These are phyloP conservation scores for Halictus rubicundus DNA, from an alignment of 1,140 invertebrate species.

Conservation along the genomic window DNA sequence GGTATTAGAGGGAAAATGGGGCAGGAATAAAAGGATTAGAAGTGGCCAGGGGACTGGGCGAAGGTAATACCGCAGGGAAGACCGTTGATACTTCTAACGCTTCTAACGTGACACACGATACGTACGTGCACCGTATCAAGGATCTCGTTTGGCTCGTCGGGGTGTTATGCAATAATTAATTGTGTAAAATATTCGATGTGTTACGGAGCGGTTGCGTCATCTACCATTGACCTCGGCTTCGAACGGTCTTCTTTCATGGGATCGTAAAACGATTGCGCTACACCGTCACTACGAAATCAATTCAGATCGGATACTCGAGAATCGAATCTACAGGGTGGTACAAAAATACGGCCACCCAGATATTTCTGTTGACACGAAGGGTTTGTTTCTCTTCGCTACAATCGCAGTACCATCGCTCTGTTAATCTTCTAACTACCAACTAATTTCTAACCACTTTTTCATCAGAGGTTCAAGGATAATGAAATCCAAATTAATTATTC, in stretches of 20 bases:
- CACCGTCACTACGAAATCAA: neutral
- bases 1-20: conserved; percentile 38
- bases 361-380: no score
- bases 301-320: neutral
- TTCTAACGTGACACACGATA: conserved; percentile 56
- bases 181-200: neutral
- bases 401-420: no score
- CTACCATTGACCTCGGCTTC: neutral
- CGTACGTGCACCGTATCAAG: conserved; percentile 21
- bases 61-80: conserved; percentile 39
- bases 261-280: neutral
- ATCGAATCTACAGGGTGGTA: neutral
- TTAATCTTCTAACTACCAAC: no score
- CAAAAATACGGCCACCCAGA: no score
- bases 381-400: no score
- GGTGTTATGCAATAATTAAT: conserved; percentile 40
- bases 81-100: conserved; percentile 47
- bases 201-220: neutral
- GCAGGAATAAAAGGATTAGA: conserved; percentile 42
- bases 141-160: conserved; percentile 19
- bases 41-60: conserved; percentile 6
- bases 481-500: no score
- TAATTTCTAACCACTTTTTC: no score
- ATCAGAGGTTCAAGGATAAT: no score
- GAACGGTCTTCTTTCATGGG: neutral